phyloP scores from a whole-genome alignment of 2,888 invertebrate genomes.

The Homarus gammarus region DNA sequence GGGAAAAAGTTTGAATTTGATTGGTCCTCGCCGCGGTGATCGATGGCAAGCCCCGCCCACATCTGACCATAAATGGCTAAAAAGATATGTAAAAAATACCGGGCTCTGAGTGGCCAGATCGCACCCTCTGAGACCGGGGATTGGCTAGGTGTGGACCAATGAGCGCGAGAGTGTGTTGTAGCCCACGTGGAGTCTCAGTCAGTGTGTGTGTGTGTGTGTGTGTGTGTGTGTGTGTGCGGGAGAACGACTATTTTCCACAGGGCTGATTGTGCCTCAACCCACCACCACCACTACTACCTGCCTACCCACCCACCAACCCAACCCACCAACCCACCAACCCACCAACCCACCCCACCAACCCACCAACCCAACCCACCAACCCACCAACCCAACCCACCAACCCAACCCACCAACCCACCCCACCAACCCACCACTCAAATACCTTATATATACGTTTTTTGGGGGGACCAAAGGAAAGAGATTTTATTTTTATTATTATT shows the following conservation, averaged over 20 bases:
- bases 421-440: too few relatives aligned
- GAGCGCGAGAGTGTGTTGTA: constrained; percentile 4
- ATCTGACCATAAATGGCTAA: constrained; percentile 49
- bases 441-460: too few relatives aligned
- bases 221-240: neutral
- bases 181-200: constrained; percentile 30
- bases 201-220: neutral
- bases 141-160: constrained; percentile 1
- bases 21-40: constrained; percentile 30
- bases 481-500: too few relatives aligned
- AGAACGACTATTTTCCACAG: constrained; percentile 38
- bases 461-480: too few relatives aligned
- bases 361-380: too few relatives aligned
- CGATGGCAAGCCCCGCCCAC: constrained; percentile 46
- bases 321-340: neutral
- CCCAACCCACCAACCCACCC: too few relatives aligned
- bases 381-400: too few relatives aligned
- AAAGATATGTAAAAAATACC: constrained; percentile 16
- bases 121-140: neutral
- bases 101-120: constrained; percentile 1
- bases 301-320: neutral
- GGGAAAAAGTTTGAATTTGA: constrained; percentile 49
- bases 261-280: constrained; percentile 38
- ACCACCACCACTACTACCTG: neutral
- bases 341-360: neutral